A percentile compares a stretch with the other conserved stretches of the same genome.
phyloP scores from a whole-genome alignment of 2,113 vertebrate genomes.

The Micronycteris hirsuta region DNA sequence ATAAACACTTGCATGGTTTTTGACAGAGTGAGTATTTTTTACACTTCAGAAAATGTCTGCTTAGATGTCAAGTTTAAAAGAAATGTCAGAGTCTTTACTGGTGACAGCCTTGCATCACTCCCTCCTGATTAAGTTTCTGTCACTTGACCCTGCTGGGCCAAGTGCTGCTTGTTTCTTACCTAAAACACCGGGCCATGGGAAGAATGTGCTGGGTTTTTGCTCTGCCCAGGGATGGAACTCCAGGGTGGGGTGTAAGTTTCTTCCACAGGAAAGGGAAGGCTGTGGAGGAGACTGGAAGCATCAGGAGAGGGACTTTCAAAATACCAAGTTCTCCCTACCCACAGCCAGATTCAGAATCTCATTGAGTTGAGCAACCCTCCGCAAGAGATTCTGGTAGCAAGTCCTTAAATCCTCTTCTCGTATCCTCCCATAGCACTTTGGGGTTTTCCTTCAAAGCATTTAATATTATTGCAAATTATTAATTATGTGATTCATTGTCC shows the following conservation, averaged over 20 bases:
- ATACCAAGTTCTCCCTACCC: not conserved
- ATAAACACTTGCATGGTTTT: not conserved
- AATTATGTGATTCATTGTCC: not conserved
- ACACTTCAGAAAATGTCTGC: not conserved
- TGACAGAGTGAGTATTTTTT: not conserved
- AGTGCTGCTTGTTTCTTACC: not conserved
- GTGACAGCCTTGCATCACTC: not conserved
- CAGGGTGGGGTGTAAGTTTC: not conserved
- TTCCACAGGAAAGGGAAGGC: not conserved
- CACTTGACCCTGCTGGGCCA: not conserved
- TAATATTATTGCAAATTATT: constrained; percentile 13
- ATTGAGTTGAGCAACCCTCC: not conserved
- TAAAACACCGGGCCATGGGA: not conserved
- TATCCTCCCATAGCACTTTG: not conserved
- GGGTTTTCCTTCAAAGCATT: not conserved
- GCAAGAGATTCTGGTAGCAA: not conserved
- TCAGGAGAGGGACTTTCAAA: not conserved
- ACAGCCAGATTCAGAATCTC: not conserved
- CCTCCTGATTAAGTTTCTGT: not conserved
- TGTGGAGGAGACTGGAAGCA: not conserved
- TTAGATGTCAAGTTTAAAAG: not conserved
- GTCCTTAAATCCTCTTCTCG: not conserved
- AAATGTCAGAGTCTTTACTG: not conserved
- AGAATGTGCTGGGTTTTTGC: not conserved
- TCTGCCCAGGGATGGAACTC: not conserved